phyloP scores from a whole-genome alignment of 2,888 invertebrate species.

The Hybos culiciformis region DNA sequence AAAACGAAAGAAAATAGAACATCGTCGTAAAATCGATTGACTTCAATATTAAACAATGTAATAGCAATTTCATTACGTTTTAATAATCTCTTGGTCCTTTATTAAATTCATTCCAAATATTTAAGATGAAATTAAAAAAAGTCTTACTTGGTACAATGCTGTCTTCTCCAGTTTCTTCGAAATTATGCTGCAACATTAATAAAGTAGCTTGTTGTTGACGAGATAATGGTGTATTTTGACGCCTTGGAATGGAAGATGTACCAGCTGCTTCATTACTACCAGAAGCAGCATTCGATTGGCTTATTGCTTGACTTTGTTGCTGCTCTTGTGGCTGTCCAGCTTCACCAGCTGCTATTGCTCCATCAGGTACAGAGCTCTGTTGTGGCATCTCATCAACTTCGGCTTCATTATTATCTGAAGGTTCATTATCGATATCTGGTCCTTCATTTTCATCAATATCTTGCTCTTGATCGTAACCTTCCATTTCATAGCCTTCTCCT shows the following conservation, averaged over 20 bases:
- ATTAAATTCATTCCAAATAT: neutral
- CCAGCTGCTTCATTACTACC: conserved; percentile 49
- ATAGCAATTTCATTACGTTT: too few relatives aligned
- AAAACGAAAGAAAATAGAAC: too few relatives aligned
- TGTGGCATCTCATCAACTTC: conserved; percentile 53
- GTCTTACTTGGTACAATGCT: conserved; percentile 79
- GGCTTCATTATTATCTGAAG: conserved; percentile 46
- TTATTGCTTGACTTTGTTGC: conserved; percentile 57
- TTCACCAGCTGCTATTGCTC: conserved; percentile 13
- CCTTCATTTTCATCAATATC: conserved; percentile 44
- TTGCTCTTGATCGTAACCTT: conserved; percentile 38
- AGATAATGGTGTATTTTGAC: conserved; percentile 27
- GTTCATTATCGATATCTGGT: conserved; percentile 36
- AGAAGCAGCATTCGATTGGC: too few relatives aligned
- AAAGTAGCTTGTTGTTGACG: conserved; percentile 26
- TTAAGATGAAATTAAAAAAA: conserved; percentile 70
- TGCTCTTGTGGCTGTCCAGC: conserved; percentile 11
- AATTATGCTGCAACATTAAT: conserved; percentile 23
- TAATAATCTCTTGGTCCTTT: neutral
- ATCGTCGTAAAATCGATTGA: too few relatives aligned
- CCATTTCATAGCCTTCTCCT: conserved; percentile 43
- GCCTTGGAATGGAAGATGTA: conserved; percentile 20
- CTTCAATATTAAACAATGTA: too few relatives aligned
- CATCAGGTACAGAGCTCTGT: conserved; percentile 35
- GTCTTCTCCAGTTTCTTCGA: conserved; percentile 40